Evolutionary conservation across 2,797 vertebrate genomes (phyloP).

Genomic region (Microchirus variegatus): DNA sequence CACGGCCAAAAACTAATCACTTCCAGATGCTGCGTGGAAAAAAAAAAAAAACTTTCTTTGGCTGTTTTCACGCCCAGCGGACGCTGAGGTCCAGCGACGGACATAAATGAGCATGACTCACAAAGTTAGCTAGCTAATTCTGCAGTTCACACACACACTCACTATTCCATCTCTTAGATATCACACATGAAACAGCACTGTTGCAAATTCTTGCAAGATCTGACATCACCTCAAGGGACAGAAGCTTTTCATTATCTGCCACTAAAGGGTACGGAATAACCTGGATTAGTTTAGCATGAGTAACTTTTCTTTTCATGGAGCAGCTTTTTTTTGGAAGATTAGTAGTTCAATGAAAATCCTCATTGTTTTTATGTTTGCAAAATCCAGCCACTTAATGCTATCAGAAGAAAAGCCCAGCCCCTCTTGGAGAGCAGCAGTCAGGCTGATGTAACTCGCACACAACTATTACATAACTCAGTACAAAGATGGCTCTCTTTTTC

Average conservation of each 20-base stretch:
- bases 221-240: constrained; percentile 17
- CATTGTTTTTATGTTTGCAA: constrained; percentile 24
- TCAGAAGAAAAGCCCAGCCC: constrained; percentile 33
- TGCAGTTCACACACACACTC: constrained; percentile 1
- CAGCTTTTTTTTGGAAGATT: constrained; percentile 36
- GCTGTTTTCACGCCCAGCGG: constrained; percentile 2
- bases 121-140: not conserved
- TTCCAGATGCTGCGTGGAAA: constrained; percentile 22
- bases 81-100: not conserved
- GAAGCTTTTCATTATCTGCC: not conserved
- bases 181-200: no score
- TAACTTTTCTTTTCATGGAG: constrained; percentile 1
- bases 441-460: constrained; percentile 63
- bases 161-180: not conserved
- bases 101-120: not conserved
- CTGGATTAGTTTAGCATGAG: not conserved
- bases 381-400: not conserved
- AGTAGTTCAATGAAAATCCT: constrained; percentile 24
- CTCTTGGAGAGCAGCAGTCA: constrained; percentile 39
- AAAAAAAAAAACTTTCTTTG: constrained; percentile 2
- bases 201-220: constrained; percentile 7
- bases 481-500: constrained; percentile 16
- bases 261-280: constrained; percentile 2
- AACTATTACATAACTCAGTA: constrained; percentile 49
- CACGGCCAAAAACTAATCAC: not conserved